Base-by-base conservation (phyloP, 2,113 vertebrate species). In the Carassius auratus region DNA sequence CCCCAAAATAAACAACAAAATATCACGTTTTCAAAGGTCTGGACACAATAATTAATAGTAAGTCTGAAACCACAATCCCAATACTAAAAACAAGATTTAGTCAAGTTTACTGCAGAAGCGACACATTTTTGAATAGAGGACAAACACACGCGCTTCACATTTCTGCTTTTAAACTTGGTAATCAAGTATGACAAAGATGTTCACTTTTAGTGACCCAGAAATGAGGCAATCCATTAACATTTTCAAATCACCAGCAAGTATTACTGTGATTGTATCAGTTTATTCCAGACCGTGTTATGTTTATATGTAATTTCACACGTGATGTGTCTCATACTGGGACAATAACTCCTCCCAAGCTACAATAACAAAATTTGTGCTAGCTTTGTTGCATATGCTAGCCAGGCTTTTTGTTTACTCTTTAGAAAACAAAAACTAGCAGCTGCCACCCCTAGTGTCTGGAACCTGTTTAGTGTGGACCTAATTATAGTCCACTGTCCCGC, bases 361-460 rank as follows among this genome's bases (percentile, higher is more conserved):
- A 61, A 42, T 82, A 83, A 21, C 66, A 83, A 86, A 57, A 52
- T 52, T 36, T 69, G 26, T 26, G 75, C 38, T 84, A 23, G 38
- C 42, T 61, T 71, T 80, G 91, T 66, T 87, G 75, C 23, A 4
- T 84, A 81, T 84, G 86, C 68, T 85, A 77, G 77, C 71, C 21
- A 45, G 75, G 76, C 75, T 55, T 79, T 92, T 90, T 93, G 90
- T 90, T 92, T 88, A 89, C 86, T 87, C 68, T 91, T 76, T 76
- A 90, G 83, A 83, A 84, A 30, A 30, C 1, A 30, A 30, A 87
- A 86, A 88, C 30, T 62, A 30, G 8, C 88, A 92, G 90, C 91
- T 92, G 88, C 87, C 88, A 85, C 87, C 90, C 87, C 86, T 82
- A 81, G 76, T 87, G 77, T 86, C 50, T 86, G 48, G 64, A 87